phyloP scores from a whole-genome alignment of 1,140 invertebrate genomes.

The Lucilia cuprina region DNA sequence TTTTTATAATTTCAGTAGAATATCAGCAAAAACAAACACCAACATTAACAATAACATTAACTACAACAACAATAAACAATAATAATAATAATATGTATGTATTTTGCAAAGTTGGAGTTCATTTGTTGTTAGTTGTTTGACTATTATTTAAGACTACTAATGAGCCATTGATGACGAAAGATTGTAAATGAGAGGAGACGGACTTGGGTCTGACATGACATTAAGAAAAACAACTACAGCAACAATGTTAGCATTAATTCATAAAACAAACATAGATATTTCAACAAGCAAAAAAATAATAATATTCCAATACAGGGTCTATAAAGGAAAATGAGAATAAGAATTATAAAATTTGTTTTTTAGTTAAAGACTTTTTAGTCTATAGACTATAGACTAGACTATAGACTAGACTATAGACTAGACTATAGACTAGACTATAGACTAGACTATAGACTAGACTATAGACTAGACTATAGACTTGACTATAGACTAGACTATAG shows the following conservation, averaged over 20 bases:
- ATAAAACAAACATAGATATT: neutral
- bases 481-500: too few species aligned
- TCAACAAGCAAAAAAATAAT: neutral
- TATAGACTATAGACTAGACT: too few species aligned
- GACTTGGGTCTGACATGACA: neutral
- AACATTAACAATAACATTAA: neutral
- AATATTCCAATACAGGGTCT: neutral
- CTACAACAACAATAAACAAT: too few species aligned
- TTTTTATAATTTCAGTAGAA: too few species aligned
- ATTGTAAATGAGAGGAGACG: neutral
- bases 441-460: too few species aligned
- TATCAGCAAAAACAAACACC: too few species aligned
- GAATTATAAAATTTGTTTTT: too few species aligned
- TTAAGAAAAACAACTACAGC: neutral
- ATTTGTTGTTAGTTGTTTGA: neutral
- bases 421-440: too few species aligned
- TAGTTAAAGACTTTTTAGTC: too few species aligned
- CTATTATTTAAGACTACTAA: conserved; percentile 24
- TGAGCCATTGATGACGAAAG: conserved; percentile 18
- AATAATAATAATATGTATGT: too few species aligned
- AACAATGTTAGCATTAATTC: neutral
- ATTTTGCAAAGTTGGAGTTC: neutral
- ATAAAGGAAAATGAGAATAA: neutral
- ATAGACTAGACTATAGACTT: too few species aligned
- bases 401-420: too few species aligned